phyloP scores from a whole-genome alignment of 2,888 invertebrate species.

The Drosophila gaucha region DNA sequence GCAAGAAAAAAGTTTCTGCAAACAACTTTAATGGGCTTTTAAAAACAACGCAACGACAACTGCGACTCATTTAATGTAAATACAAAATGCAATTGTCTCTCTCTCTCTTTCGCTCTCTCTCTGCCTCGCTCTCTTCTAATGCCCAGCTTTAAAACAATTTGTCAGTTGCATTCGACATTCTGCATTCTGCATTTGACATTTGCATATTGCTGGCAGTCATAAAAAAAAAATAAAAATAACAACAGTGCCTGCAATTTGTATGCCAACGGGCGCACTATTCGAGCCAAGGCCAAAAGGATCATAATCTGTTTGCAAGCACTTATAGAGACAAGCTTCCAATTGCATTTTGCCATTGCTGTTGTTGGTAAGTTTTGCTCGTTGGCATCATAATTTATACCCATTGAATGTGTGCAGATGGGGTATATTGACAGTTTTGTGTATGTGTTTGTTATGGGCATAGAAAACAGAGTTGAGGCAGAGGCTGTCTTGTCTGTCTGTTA shows the following conservation, averaged over 20 bases:
- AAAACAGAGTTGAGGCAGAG: too few relatives aligned
- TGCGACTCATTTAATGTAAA: constrained; percentile 39
- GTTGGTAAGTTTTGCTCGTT: not conserved
- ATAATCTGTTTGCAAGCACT: constrained; percentile 22
- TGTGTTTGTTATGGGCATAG: not conserved
- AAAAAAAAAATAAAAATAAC: too few relatives aligned
- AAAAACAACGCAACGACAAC: constrained; percentile 38
- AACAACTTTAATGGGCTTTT: constrained; percentile 64
- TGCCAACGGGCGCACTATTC: constrained; percentile 43
- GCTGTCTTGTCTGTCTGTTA: too few relatives aligned
- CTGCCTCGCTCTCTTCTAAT: not conserved
- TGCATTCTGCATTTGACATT: constrained; percentile 32
- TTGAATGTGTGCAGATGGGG: not conserved
- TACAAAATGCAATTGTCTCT: constrained; percentile 28
- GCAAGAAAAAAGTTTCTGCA: constrained; percentile 37
- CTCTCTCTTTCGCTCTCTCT: not conserved
- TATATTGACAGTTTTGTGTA: not conserved
- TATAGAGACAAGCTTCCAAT: constrained; percentile 7
- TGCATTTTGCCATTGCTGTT: constrained; percentile 3
- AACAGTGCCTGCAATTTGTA: constrained; percentile 54
- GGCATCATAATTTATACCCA: constrained; percentile 4
- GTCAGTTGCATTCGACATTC: constrained; percentile 29
- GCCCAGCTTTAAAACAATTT: constrained; percentile 42
- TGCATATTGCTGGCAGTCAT: constrained; percentile 42
- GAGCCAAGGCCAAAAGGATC: constrained; percentile 17